These are phyloP conservation scores for Varanus salvator DNA, from an alignment of 2,113 vertebrate species.

Conservation along the genomic window DNA sequence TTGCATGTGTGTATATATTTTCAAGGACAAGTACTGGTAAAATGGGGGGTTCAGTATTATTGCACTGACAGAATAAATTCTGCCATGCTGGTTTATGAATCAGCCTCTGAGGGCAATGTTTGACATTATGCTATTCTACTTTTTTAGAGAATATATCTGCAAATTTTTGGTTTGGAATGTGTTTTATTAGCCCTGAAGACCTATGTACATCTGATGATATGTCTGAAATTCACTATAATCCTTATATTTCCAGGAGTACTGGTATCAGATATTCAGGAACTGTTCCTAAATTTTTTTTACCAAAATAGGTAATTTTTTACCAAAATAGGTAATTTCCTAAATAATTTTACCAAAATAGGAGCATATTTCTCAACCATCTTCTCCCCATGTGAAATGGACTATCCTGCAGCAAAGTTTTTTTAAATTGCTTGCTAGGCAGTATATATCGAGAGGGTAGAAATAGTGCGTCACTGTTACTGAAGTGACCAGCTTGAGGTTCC, in stretches of 20 bases:
- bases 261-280: constrained; percentile 19
- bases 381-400: neutral
- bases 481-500: neutral
- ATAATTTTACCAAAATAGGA: constrained; percentile 20
- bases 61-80: neutral
- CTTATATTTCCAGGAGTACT: constrained; percentile 24
- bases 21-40: neutral
- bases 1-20: neutral
- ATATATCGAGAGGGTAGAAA: neutral
- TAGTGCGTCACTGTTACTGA: neutral
- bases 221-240: neutral
- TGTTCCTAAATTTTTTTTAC: constrained; percentile 37
- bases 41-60: neutral
- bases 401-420: neutral
- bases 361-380: neutral
- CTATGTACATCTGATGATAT: neutral
- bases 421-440: neutral
- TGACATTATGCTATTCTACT: neutral
- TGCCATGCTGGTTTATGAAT: constrained; percentile 7
- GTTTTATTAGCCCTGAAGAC: neutral
- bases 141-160: neutral
- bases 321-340: constrained; percentile 1
- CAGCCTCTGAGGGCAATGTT: neutral
- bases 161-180: neutral
- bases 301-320: constrained; percentile 7